Conservation (phyloP, 2,797 vertebrate genomes). For the Stomatorhinus walkeri region DNA sequence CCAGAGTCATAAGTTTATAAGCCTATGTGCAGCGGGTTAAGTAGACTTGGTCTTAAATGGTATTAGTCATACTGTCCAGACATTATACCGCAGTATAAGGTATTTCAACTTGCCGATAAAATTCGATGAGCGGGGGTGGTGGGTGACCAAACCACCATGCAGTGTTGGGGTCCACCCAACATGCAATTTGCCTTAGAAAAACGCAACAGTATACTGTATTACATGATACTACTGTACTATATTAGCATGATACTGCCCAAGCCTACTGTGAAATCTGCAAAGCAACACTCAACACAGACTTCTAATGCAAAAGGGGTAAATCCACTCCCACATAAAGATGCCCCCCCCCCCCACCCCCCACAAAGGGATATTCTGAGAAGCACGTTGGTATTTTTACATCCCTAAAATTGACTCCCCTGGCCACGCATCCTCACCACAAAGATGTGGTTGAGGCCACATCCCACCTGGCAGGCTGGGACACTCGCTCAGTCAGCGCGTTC, state of each 20-base stretch:
- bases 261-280: not conserved
- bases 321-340: not conserved
- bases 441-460: not conserved
- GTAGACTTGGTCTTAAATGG: not conserved
- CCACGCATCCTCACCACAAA: not conserved
- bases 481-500: not conserved
- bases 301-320: not conserved
- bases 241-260: not conserved
- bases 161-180: not conserved
- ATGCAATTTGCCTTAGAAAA: not conserved
- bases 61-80: not conserved
- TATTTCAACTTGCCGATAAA: not conserved
- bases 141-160: not conserved
- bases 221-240: not conserved
- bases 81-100: not conserved
- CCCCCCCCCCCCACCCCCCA: too few relatives aligned
- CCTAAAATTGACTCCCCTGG: not conserved
- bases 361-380: not conserved
- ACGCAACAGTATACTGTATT: not conserved
- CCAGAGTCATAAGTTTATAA: not conserved
- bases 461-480: slow-evolving; percentile 1
- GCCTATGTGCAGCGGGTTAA: not conserved
- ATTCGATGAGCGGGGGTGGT: not conserved
- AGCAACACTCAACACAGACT: not conserved
- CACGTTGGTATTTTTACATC: not conserved